Evolutionary conservation across 2,113 vertebrate genomes (phyloP).

Genomic region (Apodemus speciosus): DNA sequence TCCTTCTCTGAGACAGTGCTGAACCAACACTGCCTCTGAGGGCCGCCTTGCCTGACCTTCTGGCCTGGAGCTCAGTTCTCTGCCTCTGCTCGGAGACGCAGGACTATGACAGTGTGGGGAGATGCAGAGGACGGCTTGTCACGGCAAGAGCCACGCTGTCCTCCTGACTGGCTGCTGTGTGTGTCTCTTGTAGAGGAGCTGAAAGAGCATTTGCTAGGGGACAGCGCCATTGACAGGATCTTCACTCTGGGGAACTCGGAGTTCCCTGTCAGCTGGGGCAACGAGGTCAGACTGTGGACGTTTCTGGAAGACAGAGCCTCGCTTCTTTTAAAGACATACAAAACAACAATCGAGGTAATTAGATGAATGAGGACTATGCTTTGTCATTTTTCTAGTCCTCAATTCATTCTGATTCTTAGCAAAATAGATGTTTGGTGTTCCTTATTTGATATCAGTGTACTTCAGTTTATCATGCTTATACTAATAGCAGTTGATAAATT

Average conservation of each 20-base stretch:
- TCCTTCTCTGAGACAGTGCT: background rate
- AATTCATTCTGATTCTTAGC: background rate
- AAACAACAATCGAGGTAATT: slow-evolving; percentile 91
- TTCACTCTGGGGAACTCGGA: slow-evolving; percentile 96
- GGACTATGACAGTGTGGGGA: background rate
- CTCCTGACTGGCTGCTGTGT: slow-evolving; percentile 70
- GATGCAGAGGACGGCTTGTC: slow-evolving; percentile 2
- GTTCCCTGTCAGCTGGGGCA: slow-evolving; percentile 98
- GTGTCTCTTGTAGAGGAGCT: slow-evolving; percentile 91
- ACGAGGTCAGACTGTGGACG: slow-evolving; percentile 98
- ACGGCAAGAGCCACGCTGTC: slow-evolving; percentile 24
- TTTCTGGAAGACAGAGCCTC: slow-evolving; percentile 96
- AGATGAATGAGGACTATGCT: background rate
- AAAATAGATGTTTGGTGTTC: background rate
- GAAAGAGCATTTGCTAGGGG: slow-evolving; percentile 94
- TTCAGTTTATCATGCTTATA: background rate
- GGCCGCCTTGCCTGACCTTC: background rate
- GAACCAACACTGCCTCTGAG: background rate
- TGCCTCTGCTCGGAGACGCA: background rate
- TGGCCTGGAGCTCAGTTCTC: background rate
- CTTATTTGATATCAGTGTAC: background rate
- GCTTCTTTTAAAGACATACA: slow-evolving; percentile 97
- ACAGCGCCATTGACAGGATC: slow-evolving; percentile 94
- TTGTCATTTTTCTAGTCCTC: background rate
- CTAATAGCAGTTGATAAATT: background rate